Evolutionary conservation across 2,113 vertebrate species (phyloP), one percentile per base, ranked within the genome.

Genomic region (Ranitomeya imitator): DNA sequence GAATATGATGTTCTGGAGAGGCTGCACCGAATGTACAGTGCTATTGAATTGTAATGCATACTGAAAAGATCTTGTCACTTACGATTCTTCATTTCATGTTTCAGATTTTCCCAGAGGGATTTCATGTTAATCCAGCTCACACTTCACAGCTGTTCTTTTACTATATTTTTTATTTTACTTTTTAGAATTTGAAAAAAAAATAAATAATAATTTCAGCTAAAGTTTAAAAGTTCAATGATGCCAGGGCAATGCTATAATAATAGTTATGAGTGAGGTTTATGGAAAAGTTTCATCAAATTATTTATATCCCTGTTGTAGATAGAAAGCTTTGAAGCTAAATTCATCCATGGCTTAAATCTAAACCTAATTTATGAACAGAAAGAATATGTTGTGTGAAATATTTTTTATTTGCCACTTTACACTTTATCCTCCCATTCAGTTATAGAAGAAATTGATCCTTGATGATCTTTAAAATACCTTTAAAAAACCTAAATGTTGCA

Each of bases 91-190:
- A 95, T 94, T 95, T 95, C 93, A 93, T 94, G 94, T 94, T 94
- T 94, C 91, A 90, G 92, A 94, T 94, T 94, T 93, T 93, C 94
- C 93, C 93, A 94, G 93, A 92, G 91, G 93, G 88, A 93, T 95
- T 95, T 94, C 93, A 95, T 96, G 93, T 94, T 95, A 95, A 96
- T 95, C 94, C 93, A 93, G 95, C 95, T 94, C 93, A 94, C 93
- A 93, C 93, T 94, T 95, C 93, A 94, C 92, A 93, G 94, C 94
- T 94, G 93, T 93, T 94, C 93, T 93, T 95, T 94, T 94, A 93
- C 91, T 90, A 90, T 90, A 90, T 94, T 94, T 74, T 74, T 26
- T 71, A 55, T 93, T 92, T 95, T 95, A 93, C 94, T 93, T 94
- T 92, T 93, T 93, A 93, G 89, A 91, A 90, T 92, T 91, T 88